Percentiles rank a stretch among this genome's conserved stretches.
Conservation (phyloP, 2,797 vertebrate species). For the Buphagus erythrorhynchus region DNA sequence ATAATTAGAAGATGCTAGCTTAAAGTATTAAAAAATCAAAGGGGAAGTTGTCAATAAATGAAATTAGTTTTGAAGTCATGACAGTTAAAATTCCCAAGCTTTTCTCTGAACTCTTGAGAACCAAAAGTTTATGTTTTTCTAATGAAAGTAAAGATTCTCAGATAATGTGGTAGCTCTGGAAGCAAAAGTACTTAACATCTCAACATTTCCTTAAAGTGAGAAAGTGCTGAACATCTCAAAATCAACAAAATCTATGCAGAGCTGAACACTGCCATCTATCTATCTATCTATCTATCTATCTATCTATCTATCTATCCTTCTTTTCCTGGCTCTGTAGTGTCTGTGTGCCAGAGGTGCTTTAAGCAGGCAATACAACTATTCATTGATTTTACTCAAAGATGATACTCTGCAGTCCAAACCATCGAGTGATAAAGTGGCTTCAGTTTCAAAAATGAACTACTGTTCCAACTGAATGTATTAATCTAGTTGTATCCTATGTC, state of each 20-base stretch:
- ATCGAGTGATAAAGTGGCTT: not conserved
- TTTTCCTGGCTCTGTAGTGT: not conserved
- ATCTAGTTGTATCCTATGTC: not conserved
- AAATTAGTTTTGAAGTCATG: not conserved
- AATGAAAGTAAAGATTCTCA: not conserved
- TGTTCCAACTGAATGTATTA: not conserved
- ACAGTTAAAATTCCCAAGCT: not conserved
- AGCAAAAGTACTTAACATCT: not conserved
- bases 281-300: not conserved
- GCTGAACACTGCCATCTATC: conserved; percentile 27
- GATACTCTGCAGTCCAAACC: not conserved
- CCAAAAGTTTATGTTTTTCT: not conserved
- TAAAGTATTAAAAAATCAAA: not conserved
- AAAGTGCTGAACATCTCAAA: not conserved
- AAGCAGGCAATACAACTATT: not conserved
- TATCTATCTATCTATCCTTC: not conserved
- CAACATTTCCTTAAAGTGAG: not conserved
- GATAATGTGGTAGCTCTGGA: not conserved
- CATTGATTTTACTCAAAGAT: not conserved
- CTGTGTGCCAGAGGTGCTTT: not conserved
- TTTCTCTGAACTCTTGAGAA: not conserved
- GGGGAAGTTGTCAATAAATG: not conserved
- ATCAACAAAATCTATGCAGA: not conserved
- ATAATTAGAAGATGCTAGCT: not conserved
- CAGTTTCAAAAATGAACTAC: not conserved